A percentile compares a stretch with the other conserved stretches of the same genome.
Conservation (phyloP, 2,797 vertebrate genomes). For the Salarias fasciatus region DNA sequence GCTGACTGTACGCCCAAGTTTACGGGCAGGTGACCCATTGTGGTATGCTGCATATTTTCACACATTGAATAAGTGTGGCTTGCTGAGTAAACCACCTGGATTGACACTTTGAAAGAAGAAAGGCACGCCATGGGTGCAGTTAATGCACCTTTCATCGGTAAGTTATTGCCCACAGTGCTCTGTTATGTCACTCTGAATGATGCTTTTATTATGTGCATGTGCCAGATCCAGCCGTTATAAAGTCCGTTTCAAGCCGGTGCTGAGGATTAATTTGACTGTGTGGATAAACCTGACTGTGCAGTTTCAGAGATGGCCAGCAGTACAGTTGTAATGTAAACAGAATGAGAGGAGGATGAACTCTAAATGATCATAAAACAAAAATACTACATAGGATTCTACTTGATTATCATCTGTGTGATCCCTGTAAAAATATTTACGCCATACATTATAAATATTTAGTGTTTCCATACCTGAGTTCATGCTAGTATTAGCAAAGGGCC, state of each 20-base stretch:
- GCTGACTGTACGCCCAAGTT: no score
- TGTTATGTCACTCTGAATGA: constrained; percentile 48
- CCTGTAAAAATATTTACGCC: no score
- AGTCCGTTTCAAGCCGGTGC: constrained; percentile 54
- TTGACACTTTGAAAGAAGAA: constrained; percentile 18
- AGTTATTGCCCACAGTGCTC: constrained; percentile 37
- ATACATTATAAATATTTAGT: constrained; percentile 47
- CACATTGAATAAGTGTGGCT: no score
- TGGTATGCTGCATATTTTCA: no score
- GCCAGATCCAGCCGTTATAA: constrained; percentile 55
- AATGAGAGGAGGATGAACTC: constrained; percentile 42
- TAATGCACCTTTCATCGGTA: constrained; percentile 46
- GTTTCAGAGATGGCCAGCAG: constrained; percentile 56
- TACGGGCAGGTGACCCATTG: no score
- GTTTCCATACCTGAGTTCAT: constrained; percentile 44
- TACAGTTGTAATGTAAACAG: background rate
- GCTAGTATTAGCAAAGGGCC: constrained; percentile 24
- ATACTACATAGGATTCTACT: constrained; percentile 33
- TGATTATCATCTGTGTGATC: no score
- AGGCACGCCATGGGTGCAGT: constrained; percentile 27
- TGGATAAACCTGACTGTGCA: constrained; percentile 63
- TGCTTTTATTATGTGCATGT: constrained; percentile 46
- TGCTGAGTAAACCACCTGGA: background rate
- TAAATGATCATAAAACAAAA: constrained; percentile 45
- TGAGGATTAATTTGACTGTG: constrained; percentile 63